Conservation (phyloP, 2,113 vertebrate genomes). For the Candoia aspera region DNA sequence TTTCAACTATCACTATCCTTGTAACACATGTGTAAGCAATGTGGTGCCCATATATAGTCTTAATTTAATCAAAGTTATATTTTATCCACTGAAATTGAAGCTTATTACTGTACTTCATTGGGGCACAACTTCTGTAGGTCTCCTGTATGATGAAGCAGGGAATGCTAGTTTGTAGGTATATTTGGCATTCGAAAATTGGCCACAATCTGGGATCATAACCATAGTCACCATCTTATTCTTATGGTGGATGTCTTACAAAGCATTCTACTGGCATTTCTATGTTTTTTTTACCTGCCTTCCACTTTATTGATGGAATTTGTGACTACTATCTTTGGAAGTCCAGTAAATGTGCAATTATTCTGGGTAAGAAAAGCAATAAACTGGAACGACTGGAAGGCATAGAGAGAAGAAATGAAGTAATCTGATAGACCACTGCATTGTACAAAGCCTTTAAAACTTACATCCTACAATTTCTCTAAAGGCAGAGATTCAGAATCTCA, state of each 20-base stretch:
- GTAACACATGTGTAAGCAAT: too few relatives aligned
- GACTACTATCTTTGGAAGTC: background rate
- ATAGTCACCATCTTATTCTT: background rate
- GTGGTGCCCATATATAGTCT: background rate
- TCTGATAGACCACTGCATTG: background rate
- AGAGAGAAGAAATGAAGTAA: background rate
- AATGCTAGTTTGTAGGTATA: background rate
- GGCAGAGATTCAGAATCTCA: background rate
- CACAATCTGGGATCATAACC: too few relatives aligned
- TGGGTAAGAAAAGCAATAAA: background rate
- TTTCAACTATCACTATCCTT: background rate
- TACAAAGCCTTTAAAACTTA: background rate
- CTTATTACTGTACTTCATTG: background rate
- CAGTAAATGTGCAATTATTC: background rate
- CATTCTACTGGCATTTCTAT: background rate
- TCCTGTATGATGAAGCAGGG: background rate
- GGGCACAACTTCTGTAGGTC: background rate
- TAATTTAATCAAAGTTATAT: background rate
- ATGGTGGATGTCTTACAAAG: background rate
- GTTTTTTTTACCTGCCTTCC: background rate
- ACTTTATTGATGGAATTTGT: background rate
- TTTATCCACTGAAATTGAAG: accelerated
- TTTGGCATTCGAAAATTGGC: background rate
- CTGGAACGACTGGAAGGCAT: background rate
- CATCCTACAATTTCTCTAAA: background rate